These are phyloP conservation scores for Nomada fucata DNA, from an alignment of 2,888 invertebrate species.

Conservation along the genomic window DNA sequence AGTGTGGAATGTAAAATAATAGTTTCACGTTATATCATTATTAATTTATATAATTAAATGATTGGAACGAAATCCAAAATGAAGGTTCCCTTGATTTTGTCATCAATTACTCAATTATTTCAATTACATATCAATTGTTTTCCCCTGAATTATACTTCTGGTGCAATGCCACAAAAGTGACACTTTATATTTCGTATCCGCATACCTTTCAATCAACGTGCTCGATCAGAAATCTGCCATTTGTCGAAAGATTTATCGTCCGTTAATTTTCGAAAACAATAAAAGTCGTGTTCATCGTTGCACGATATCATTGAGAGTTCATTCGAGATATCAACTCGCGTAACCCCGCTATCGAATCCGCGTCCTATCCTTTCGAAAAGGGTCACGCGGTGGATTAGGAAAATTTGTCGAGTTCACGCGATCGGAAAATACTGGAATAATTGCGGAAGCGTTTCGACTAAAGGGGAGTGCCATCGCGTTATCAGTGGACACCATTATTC, in stretches of 20 bases:
- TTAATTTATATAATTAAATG: too few species aligned
- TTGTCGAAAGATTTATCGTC: background rate
- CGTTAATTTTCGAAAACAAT: background rate
- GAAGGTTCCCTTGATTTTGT: too few species aligned
- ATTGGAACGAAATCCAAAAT: too few species aligned
- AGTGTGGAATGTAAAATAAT: too few species aligned
- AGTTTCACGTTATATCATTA: too few species aligned
- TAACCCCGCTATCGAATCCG: conserved; percentile 4
- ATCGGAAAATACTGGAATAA: conserved; percentile 31
- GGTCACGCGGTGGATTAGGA: background rate
- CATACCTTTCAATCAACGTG: too few species aligned
- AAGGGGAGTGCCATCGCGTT: conserved; percentile 1
- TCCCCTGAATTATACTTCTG: too few species aligned
- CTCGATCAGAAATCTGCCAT: background rate
- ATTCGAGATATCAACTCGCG: background rate
- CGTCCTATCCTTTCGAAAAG: background rate
- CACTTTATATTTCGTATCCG: too few species aligned
- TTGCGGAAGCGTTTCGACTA: conserved; percentile 37
- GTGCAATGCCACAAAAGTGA: too few species aligned
- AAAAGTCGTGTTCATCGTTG: background rate
- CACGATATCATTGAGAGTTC: background rate
- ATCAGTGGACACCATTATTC: conserved; percentile 40
- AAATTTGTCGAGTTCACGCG: conserved; percentile 18
- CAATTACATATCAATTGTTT: too few species aligned
- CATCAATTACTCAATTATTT: too few species aligned